A percentile compares a stretch with the other conserved stretches of the same genome.
These are phyloP conservation scores for Rhea pennata DNA, from an alignment of 2,113 vertebrate species.

Conservation along the genomic window DNA sequence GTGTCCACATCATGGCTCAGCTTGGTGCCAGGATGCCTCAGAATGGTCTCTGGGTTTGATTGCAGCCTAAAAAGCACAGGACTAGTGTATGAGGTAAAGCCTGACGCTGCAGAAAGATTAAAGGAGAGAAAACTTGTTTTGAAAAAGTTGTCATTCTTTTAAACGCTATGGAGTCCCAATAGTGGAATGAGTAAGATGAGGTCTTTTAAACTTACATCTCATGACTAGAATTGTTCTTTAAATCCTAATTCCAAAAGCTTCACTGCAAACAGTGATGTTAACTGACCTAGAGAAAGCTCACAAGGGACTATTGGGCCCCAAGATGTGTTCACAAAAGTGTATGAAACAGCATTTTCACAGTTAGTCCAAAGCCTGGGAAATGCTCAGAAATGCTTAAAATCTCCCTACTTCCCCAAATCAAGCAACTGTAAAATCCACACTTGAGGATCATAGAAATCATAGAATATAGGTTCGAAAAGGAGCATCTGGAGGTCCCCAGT, in stretches of 20 bases:
- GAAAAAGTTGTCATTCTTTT: neutral
- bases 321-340: neutral
- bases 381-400: neutral
- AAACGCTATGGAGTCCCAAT: neutral
- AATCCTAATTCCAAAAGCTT: neutral
- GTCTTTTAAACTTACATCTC: neutral
- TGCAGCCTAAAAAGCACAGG: neutral
- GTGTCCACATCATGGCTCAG: neutral
- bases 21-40: neutral
- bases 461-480: neutral
- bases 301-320: neutral
- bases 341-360: neutral
- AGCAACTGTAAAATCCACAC: neutral
- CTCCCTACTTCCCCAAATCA: neutral
- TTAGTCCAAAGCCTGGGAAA: neutral
- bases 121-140: accelerated
- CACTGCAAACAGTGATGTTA: neutral
- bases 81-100: accelerated
- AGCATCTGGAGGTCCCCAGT: neutral
- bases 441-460: neutral
- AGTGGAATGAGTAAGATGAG: neutral
- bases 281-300: neutral
- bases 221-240: neutral
- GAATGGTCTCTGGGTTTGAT: neutral
- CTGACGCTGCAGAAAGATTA: neutral